These are phyloP conservation scores for Hydractinia symbiolongicarpus DNA, from an alignment of 30 jellyfish, hydroid and myxozoan species.

Conservation along the genomic window DNA sequence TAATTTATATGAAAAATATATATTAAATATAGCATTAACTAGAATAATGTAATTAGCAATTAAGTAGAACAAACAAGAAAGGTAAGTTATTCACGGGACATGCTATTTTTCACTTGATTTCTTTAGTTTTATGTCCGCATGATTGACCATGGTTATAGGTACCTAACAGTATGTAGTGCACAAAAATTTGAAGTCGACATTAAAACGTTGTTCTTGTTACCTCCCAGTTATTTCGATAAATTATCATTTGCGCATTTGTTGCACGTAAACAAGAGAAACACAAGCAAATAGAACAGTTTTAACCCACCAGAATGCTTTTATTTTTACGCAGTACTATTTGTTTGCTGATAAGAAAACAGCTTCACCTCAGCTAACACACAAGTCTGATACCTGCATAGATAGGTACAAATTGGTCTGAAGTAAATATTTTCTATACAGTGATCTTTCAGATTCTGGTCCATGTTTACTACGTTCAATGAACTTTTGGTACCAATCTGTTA, in stretches of 20 bases:
- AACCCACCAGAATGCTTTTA: not conserved
- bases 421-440: too few relatives aligned
- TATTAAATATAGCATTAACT: not conserved
- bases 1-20: not conserved
- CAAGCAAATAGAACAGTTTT: not conserved
- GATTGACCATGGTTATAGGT: slow-evolving; percentile 3
- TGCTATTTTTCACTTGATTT: not conserved
- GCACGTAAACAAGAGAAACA: not conserved
- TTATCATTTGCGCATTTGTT: not conserved
- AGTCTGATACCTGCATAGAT: too few relatives aligned
- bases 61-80: not conserved
- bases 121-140: not conserved
- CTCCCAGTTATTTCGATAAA: not conserved
- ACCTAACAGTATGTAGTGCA: slow-evolving; percentile 1
- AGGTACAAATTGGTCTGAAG: too few relatives aligned
- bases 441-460: too few relatives aligned
- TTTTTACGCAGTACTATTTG: too few relatives aligned
- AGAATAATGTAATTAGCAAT: slow-evolving; percentile 1
- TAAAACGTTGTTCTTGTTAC: not conserved
- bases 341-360: too few relatives aligned
- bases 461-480: too few relatives aligned
- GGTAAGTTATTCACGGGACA: not conserved
- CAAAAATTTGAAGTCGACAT: not conserved
- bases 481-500: too few relatives aligned
- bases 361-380: too few relatives aligned